phyloP scores from a whole-genome alignment of 2,113 vertebrate species.

The Seriola dumerili region DNA sequence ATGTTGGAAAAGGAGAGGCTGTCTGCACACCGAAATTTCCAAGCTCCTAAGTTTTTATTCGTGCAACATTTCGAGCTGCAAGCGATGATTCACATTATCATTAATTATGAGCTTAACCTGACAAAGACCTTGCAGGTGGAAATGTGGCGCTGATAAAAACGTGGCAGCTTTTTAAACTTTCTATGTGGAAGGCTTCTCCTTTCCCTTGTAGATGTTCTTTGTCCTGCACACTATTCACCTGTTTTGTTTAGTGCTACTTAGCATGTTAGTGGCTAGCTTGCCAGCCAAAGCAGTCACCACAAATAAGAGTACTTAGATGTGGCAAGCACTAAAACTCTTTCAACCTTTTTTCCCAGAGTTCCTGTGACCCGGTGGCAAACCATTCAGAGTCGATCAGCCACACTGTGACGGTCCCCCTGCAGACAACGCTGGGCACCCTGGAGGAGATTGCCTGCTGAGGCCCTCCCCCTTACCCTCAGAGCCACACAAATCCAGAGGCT shows the following conservation, averaged over 20 bases:
- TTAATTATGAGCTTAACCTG: too few species aligned
- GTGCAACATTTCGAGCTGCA: too few species aligned
- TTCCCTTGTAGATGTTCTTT: neutral
- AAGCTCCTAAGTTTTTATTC: too few species aligned
- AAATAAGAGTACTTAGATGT: neutral
- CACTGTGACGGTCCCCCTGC: constrained; percentile 95
- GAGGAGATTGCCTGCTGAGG: constrained; percentile 98
- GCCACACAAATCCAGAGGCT: constrained; percentile 19
- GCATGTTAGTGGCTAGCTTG: neutral
- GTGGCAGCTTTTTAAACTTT: neutral
- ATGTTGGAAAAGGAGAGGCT: neutral
- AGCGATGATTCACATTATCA: too few species aligned
- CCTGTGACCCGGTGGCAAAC: constrained; percentile 95
- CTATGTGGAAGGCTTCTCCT: neutral
- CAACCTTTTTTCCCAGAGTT: constrained; percentile 85
- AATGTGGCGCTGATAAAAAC: too few species aligned
- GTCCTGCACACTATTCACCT: neutral
- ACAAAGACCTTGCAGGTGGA: too few species aligned
- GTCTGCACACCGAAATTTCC: too few species aligned
- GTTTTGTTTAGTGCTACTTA: neutral
- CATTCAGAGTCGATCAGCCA: constrained; percentile 98
- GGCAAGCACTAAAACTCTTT: neutral
- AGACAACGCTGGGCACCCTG: constrained; percentile 93
- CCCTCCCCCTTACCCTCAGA: constrained; percentile 48
- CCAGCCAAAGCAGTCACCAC: neutral